Conservation (phyloP, 2,888 invertebrate genomes). For the Thalpophila matura region DNA sequence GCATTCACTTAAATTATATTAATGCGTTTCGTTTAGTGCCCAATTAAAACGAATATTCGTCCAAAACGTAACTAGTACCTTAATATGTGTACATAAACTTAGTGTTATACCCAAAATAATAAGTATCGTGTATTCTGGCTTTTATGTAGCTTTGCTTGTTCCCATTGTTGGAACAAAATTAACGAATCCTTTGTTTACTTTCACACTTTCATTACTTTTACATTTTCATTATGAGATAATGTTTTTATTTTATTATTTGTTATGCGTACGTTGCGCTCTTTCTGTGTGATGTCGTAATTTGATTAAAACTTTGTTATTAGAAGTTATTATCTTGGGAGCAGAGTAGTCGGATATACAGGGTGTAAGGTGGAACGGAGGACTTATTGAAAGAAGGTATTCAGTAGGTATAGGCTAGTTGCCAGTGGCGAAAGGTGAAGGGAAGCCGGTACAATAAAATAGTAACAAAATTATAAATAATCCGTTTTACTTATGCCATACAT, state of each 20-base stretch:
- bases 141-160: conserved; percentile 35
- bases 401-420: no score
- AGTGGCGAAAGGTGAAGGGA: no score
- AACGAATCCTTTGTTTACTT: conserved; percentile 57
- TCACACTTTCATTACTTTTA: conserved; percentile 53
- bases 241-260: conserved; percentile 47
- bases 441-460: no score
- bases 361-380: no score
- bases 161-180: conserved; percentile 58
- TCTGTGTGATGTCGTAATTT: conserved; percentile 22
- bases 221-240: conserved; percentile 58
- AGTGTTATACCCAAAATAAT: conserved; percentile 38
- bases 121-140: conserved; percentile 45
- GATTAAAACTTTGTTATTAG: conserved; percentile 44
- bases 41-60: conserved; percentile 42
- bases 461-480: no score
- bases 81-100: conserved; percentile 22
- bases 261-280: conserved; percentile 35
- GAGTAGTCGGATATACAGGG: conserved; percentile 13
- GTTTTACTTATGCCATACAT: no score
- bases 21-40: conserved; percentile 39
- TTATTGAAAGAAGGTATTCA: no score
- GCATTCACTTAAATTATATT: conserved; percentile 39
- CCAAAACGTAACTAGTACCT: conserved; percentile 22
- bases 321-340: conserved; percentile 16